Base-by-base conservation (phyloP, 2,797 vertebrate genomes). In the Sebastes cheni region DNA sequence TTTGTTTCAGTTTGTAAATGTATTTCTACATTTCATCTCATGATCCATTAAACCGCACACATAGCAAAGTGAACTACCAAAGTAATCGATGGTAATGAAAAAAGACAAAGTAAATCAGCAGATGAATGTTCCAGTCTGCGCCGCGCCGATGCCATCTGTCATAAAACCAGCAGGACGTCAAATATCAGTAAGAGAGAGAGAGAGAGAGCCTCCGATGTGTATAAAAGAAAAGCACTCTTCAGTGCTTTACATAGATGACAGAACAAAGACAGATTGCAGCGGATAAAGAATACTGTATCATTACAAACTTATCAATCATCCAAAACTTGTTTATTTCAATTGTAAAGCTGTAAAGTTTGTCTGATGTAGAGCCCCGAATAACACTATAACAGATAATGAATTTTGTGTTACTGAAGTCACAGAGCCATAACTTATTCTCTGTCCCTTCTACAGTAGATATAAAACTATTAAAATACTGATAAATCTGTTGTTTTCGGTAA, bases 121-220 rank as follows among this genome's bases (percentile, higher is more conserved):
- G 39, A 82, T 67, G 30, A 83, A 70, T 60, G 77, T 65, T 42
- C 7, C 22, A 60, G 3, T 55, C 46, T 61, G 54, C 25, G 68
- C n/a, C 18, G 1, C 22, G 62, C 64, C 7, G 54, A 59, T 60
- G 64, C 71, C 68, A 68, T 77, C 66, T 67, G 50, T 89, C 55
- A 72, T 22, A 34, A 86, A 71, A 18, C 5, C 84, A 86, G 80
- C 83, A 67, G 58, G 78, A 60, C 3, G 76, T 81, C 30, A 73
- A 14, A 78, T 25, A 74, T 58, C 32, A 64, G 54, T 61, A 46
- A 20, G 36, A 75, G 52, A 34, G 46, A 74, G 30, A 60, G 27
- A 42, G 34, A 34, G 20, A 55, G 16, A 27, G 59, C 72, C 22
- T 65, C 18, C 22, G 22, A 25, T 8, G 73, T 59, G 5, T 52